phyloP scores from a whole-genome alignment of 2,797 vertebrate species.

The Melanogrammus aeglefinus region DNA sequence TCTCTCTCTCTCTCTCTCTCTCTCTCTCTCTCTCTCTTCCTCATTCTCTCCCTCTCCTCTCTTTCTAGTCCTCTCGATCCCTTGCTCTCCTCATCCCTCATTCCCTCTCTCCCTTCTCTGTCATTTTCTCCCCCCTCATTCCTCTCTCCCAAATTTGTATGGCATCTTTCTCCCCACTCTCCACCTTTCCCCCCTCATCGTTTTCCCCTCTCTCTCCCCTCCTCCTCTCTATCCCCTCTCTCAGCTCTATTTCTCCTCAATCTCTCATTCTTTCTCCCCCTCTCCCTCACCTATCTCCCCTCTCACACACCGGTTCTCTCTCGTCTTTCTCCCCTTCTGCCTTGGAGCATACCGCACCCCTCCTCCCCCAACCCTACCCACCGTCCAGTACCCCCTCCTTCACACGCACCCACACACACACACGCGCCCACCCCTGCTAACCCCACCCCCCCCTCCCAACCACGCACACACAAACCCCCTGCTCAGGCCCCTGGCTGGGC shows the following conservation, averaged over 20 bases:
- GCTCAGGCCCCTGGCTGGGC: slow-evolving; percentile 57
- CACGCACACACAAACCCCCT: slow-evolving; percentile 37
- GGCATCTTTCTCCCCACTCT: not conserved
- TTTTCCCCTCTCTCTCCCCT: not conserved
- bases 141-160: not conserved
- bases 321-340: not conserved
- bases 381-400: not conserved
- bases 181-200: not conserved
- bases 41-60: not conserved
- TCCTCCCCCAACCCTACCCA: not conserved
- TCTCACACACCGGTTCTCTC: not conserved
- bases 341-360: not conserved
- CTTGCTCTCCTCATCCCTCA: not conserved
- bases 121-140: not conserved
- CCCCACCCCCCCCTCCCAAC: slow-evolving; percentile 23
- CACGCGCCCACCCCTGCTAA: slow-evolving; percentile 36
- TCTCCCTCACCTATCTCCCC: not conserved
- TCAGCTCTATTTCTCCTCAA: not conserved
- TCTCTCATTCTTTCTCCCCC: not conserved
- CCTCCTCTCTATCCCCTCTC: not conserved
- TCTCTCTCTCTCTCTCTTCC: slow-evolving; percentile 25
- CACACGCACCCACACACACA: not conserved
- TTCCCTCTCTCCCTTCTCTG: not conserved
- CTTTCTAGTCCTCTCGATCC: not conserved
- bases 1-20: slow-evolving; percentile 12